phyloP scores from a whole-genome alignment of 2,797 vertebrate species.

The Cryptoblepharus egeriae region DNA sequence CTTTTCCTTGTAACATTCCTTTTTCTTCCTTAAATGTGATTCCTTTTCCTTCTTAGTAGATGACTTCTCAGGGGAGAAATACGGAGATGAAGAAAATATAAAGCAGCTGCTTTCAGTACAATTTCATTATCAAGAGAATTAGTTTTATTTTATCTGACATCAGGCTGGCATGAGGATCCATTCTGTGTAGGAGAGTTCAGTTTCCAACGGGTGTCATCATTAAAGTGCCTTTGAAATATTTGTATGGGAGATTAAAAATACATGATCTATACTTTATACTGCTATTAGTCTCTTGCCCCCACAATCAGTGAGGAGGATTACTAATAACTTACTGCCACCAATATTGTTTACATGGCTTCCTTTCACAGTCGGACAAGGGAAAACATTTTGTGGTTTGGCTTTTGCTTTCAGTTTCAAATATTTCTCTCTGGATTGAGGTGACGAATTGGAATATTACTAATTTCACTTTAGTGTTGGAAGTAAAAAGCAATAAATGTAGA shows the following conservation, averaged over 20 bases:
- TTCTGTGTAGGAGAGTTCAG: background rate
- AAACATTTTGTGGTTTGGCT: background rate
- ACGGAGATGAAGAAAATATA: constrained; percentile 38
- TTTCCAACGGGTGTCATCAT: background rate
- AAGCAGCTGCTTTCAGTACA: background rate
- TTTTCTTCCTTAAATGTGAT: background rate
- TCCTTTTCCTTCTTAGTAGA: constrained; percentile 20
- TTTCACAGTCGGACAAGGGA: background rate
- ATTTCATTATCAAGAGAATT: background rate
- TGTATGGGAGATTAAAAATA: constrained; percentile 13
- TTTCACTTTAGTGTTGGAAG: background rate
- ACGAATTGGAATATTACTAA: background rate
- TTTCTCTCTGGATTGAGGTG: background rate
- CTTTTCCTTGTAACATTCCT: constrained; percentile 15
- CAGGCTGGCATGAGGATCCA: background rate
- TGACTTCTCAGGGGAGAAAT: constrained; percentile 16
- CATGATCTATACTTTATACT: constrained; percentile 4
- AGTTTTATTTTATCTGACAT: background rate
- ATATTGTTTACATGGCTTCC: constrained; percentile 1
- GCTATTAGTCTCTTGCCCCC: constrained; percentile 5
- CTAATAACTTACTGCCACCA: background rate
- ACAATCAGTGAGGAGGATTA: constrained; percentile 6
- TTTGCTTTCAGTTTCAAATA: background rate
- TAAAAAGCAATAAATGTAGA: background rate
- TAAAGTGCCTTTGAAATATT: constrained; percentile 20